Base-by-base conservation (phyloP, 2,888 invertebrate species). In the Blastobasis lacticolella region DNA sequence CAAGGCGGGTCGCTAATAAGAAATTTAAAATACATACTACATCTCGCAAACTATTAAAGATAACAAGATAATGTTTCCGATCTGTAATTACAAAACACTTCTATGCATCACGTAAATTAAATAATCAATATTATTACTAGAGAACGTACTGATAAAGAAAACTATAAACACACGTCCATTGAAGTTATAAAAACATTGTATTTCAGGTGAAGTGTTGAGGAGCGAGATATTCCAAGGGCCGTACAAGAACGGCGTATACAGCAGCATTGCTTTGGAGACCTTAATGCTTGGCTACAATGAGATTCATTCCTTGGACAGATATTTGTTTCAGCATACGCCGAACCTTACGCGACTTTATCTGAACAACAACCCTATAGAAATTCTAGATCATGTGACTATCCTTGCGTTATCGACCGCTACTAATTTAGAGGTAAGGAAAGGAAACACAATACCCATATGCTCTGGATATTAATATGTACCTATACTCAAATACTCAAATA, bases 161-260 rank as follows among this genome's bases (percentile, higher is more conserved):
- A 23, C 23, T 23, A 23, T 23, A 23, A 23, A 23, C 23, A 23
- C 23, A 3, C 23, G 23, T 23, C 23, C 23, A 23, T 23, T 23
- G 23, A 23, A 23, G 23, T 23, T 23, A 23, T 23, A 23, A 23
- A 23, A 23, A 23, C 23, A 23, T 23, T 23, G n/a, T 42, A 10
- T 42, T 42, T 54, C 71, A 91, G 91, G 90, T n/a, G 91, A 92
- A 51, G 89, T 90, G 44, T 68, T 93, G 43, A 81, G 89, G 48
- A 86, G 91, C 23, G 92, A 92, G 61, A 89, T 92, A 53, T 93
- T 93, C 73, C 91, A 91, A 65, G 93, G 93, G 0, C 90, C 90
- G 0, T 92, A 91, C 69, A 88, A 87, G 54, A 77, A 86, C 51
- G 82, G 82, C 4, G 77, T 78, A 23, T 92, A 90, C 73, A 88